A percentile compares a stretch with the other conserved stretches of the same genome.
phyloP scores from a whole-genome alignment of 2,888 invertebrate species.

The Elaeidobius kamerunicus region DNA sequence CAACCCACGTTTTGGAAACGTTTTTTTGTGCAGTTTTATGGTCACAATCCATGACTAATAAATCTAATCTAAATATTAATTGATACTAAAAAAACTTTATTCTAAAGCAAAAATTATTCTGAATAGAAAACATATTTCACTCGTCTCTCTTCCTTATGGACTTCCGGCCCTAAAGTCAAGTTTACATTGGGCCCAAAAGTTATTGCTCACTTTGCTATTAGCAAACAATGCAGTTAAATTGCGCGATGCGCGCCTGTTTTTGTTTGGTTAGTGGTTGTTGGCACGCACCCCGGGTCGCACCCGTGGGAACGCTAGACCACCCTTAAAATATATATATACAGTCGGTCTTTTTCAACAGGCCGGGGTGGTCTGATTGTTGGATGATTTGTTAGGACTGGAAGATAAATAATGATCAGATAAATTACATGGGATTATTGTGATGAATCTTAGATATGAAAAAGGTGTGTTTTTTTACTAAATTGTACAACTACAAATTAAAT shows the following conservation, averaged over 20 bases:
- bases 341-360: too few relatives aligned
- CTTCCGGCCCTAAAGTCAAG: conserved; percentile 24
- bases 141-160: conserved; percentile 10
- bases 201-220: conserved; percentile 41
- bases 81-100: too few relatives aligned
- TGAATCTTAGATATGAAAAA: too few relatives aligned
- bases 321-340: conserved; percentile 24
- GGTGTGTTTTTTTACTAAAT: too few relatives aligned
- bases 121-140: conserved; percentile 9
- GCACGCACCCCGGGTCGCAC: conserved; percentile 45
- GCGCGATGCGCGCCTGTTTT: conserved; percentile 40
- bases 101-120: too few relatives aligned
- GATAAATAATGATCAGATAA: conserved; percentile 4
- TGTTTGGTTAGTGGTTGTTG: conserved; percentile 47
- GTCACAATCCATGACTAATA: too few relatives aligned
- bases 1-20: too few relatives aligned
- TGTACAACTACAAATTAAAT: too few relatives aligned
- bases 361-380: conserved; percentile 32
- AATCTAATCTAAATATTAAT: too few relatives aligned
- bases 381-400: conserved; percentile 28
- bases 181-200: conserved; percentile 25
- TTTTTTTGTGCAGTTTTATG: too few relatives aligned
- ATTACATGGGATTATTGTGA: too few relatives aligned
- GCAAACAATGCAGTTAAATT: conserved; percentile 45
- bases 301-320: conserved; percentile 43